phyloP scores from a whole-genome alignment of 2,113 vertebrate species.

The Spilogale gracilis region DNA sequence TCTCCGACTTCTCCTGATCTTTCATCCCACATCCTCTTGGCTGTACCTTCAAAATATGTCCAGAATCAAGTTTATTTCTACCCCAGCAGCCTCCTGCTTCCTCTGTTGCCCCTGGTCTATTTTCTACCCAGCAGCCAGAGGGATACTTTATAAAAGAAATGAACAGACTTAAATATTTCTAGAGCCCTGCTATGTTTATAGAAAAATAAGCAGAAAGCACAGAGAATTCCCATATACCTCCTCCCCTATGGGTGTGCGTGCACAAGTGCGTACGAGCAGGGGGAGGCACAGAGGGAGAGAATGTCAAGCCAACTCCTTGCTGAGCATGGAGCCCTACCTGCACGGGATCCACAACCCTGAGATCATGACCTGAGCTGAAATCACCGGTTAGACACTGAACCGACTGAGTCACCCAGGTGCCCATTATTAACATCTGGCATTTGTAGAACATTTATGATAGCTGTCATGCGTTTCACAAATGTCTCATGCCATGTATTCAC shows the following conservation, averaged over 20 bases:
- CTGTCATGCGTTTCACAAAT: neutral
- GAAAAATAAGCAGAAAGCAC: neutral
- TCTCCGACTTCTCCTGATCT: neutral
- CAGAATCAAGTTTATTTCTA: neutral
- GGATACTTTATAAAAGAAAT: neutral
- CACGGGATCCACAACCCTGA: neutral
- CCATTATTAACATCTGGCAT: neutral
- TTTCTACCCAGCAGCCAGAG: neutral
- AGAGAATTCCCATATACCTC: neutral
- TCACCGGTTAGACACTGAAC: neutral
- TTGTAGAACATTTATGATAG: neutral
- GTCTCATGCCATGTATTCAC: fast-evolving
- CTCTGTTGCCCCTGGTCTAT: neutral
- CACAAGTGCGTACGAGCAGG: neutral
- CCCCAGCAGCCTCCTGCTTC: neutral
- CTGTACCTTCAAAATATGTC: neutral
- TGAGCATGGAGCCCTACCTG: neutral
- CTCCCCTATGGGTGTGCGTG: neutral
- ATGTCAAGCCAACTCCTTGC: neutral
- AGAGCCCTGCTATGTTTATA: neutral
- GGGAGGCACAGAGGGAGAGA: neutral
- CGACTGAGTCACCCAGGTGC: neutral
- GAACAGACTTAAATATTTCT: neutral
- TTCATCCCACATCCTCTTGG: neutral
- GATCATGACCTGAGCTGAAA: neutral